phyloP scores from a whole-genome alignment of 2,797 vertebrate genomes.

The Karalla daura region DNA sequence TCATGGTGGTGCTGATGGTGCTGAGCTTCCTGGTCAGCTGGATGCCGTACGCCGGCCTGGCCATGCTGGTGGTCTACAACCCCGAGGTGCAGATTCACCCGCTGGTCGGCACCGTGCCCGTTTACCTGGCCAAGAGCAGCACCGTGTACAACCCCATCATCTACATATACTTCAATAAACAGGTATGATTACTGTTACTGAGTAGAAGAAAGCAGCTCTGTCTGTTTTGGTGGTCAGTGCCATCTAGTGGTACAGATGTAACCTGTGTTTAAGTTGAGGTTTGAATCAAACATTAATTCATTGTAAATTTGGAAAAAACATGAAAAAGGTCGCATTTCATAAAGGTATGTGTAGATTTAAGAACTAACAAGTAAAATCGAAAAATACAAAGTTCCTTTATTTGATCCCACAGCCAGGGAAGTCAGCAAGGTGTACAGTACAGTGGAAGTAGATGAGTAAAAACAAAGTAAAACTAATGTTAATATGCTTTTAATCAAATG shows the following conservation, averaged over 20 bases:
- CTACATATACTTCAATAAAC: conserved; percentile 84
- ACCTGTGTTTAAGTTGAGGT: not conserved
- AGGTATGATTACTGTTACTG: conserved; percentile 66
- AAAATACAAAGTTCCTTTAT: too few relatives aligned
- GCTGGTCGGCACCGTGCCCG: conserved; percentile 73
- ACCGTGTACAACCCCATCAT: conserved; percentile 82
- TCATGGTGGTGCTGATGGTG: conserved; percentile 79
- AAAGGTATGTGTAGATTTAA: too few relatives aligned
- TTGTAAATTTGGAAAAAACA: too few relatives aligned
- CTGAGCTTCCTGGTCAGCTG: conserved; percentile 79
- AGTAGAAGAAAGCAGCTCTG: not conserved
- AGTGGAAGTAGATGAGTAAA: too few relatives aligned
- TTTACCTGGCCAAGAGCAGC: conserved; percentile 84
- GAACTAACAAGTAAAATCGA: too few relatives aligned
- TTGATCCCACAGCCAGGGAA: too few relatives aligned
- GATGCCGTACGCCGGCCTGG: conserved; percentile 78
- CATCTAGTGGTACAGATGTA: conserved; percentile 61
- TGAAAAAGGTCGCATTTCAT: too few relatives aligned
- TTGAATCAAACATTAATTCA: not conserved
- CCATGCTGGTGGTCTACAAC: conserved; percentile 66
- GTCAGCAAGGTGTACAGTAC: too few relatives aligned
- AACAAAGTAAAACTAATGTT: too few relatives aligned
- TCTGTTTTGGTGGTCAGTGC: conserved; percentile 19
- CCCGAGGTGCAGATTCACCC: conserved; percentile 72
- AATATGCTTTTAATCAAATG: too few relatives aligned